Conservation (phyloP, 2,113 vertebrate species). For the Lycaon pictus region DNA sequence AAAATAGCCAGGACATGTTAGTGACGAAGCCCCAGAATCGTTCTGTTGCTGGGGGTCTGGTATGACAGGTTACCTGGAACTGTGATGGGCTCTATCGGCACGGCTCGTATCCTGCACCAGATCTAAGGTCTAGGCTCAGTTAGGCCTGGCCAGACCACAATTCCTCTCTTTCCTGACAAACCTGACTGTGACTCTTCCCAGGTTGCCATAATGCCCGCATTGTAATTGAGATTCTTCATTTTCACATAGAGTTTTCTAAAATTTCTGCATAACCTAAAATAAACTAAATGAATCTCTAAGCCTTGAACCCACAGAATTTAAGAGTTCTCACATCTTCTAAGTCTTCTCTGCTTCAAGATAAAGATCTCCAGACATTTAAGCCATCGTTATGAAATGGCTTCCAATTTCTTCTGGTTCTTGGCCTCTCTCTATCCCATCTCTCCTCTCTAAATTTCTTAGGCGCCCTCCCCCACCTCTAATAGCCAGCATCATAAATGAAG, state of each 20-base stretch:
- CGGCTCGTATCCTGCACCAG: neutral
- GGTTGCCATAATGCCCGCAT: neutral
- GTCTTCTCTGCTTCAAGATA: neutral
- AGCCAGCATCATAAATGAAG: neutral
- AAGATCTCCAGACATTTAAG: neutral
- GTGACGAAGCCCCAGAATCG: neutral
- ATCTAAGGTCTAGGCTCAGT: neutral
- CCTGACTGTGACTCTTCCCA: neutral
- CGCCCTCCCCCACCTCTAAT: neutral
- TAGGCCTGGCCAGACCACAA: neutral
- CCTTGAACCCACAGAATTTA: neutral
- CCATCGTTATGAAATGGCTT: neutral
- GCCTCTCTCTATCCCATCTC: too few species aligned
- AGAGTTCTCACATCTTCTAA: neutral
- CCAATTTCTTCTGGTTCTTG: neutral
- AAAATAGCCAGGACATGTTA: neutral
- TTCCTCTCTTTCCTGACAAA: neutral
- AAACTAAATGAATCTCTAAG: neutral
- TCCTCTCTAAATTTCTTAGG: neutral
- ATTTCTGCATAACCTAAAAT: neutral
- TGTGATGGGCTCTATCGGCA: neutral
- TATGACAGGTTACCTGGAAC: fast-evolving
- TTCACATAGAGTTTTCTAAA: neutral
- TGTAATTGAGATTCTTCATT: neutral
- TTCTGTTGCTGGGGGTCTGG: neutral